Conservation (phyloP, 1,140 invertebrate species). For the Scylla paramamosain region DNA sequence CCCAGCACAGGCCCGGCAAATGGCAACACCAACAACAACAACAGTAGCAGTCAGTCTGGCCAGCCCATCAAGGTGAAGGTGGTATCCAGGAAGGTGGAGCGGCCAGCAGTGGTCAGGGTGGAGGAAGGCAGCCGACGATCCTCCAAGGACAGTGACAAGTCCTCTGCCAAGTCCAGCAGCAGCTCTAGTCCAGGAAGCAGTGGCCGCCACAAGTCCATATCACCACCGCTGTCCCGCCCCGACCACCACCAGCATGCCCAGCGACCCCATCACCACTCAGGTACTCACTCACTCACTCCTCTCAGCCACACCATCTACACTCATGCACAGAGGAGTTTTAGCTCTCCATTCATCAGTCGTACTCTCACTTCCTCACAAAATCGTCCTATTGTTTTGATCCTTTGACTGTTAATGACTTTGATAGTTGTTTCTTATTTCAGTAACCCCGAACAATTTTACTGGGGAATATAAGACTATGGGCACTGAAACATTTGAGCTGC, state of each 20-base stretch:
- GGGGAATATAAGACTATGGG: too few species aligned
- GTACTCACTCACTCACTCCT: not conserved
- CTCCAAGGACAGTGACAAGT: conserved; percentile 73
- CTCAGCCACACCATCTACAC: not conserved
- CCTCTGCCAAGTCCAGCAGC: conserved; percentile 77
- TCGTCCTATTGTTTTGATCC: too few species aligned
- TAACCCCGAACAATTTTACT: too few species aligned
- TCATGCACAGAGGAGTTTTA: too few species aligned
- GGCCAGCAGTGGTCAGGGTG: conserved; percentile 41
- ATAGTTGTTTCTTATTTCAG: too few species aligned
- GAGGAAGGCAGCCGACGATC: conserved; percentile 74
- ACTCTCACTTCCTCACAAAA: too few species aligned
- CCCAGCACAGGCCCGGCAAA: not conserved
- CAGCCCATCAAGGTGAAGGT: conserved; percentile 78
- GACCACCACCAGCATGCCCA: conserved; percentile 24
- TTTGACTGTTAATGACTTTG: too few species aligned
- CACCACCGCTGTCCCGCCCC: conserved; percentile 55
- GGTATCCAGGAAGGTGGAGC: conserved; percentile 69
- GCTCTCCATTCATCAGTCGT: too few species aligned
- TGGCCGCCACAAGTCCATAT: conserved; percentile 61
- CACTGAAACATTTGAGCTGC: too few species aligned
- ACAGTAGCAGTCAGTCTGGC: not conserved
- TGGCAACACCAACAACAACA: not conserved
- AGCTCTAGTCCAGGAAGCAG: conserved; percentile 69
- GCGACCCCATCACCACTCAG: not conserved